Conservation (phyloP, 2,888 invertebrate species). For the Acanthopleura granulata region DNA sequence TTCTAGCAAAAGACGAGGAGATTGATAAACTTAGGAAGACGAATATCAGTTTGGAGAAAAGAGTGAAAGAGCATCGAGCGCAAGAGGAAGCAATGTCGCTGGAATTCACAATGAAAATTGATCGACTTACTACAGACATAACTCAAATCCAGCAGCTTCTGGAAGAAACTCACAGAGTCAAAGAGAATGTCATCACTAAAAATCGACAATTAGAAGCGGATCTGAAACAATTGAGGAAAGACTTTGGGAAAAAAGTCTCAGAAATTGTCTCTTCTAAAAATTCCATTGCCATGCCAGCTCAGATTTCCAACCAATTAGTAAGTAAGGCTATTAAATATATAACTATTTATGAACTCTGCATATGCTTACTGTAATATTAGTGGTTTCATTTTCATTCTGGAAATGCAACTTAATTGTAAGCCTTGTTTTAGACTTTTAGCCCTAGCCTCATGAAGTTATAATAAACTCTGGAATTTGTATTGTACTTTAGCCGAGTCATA, state of each 20-base stretch:
- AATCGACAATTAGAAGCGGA: conserved; percentile 62
- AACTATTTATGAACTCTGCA: too few species aligned
- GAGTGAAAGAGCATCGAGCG: conserved; percentile 37
- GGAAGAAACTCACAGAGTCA: conserved; percentile 51
- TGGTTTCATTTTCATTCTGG: too few species aligned
- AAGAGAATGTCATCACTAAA: conserved; percentile 46
- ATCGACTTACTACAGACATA: conserved; percentile 51
- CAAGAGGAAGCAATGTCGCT: not conserved
- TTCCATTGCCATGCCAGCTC: not conserved
- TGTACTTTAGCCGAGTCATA: too few species aligned
- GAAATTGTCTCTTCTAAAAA: conserved; percentile 37
- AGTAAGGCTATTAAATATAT: not conserved
- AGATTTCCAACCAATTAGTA: not conserved
- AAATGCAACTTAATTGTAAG: too few species aligned
- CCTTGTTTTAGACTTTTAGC: too few species aligned
- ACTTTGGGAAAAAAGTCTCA: conserved; percentile 52
- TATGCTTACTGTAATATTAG: too few species aligned
- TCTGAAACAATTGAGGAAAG: conserved; percentile 51
- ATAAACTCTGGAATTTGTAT: too few species aligned
- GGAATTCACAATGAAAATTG: conserved; percentile 49
- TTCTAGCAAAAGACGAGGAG: conserved; percentile 47
- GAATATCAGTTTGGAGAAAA: conserved; percentile 45
- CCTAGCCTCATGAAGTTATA: too few species aligned
- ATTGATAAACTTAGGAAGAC: conserved; percentile 45
- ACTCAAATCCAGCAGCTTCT: conserved; percentile 49